These are phyloP conservation scores for Nesometra sesokonis DNA, from an alignment of 35 echinoderm and acorn worm genomes.

Conservation along the genomic window DNA sequence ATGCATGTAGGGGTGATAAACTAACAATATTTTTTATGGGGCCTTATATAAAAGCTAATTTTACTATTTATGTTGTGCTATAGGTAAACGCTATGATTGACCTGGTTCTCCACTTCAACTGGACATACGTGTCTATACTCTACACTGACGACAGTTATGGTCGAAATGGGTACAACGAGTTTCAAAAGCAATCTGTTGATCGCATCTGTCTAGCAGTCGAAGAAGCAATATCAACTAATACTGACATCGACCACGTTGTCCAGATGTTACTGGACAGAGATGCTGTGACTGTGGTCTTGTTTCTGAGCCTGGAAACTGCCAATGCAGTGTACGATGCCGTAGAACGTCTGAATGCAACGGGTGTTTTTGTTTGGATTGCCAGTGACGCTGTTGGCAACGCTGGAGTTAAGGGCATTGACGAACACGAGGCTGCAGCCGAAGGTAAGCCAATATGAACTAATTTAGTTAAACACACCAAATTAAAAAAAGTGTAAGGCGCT, in stretches of 20 bases:
- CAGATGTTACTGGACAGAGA: not conserved
- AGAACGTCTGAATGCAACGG: not conserved
- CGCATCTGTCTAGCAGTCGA: not conserved
- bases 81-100: constrained; percentile 51
- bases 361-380: not conserved
- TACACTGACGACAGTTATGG: constrained; percentile 89
- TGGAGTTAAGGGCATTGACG: not conserved
- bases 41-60: no score
- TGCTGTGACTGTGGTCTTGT: not conserved
- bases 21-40: no score
- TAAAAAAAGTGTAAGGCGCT: no score
- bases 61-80: not conserved
- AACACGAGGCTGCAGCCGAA: not conserved
- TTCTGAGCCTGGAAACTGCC: not conserved
- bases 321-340: constrained; percentile 3
- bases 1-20: no score
- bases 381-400: not conserved
- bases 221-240: not conserved
- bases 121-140: constrained; percentile 86
- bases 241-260: not conserved
- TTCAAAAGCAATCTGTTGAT: not conserved
- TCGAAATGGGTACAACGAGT: not conserved
- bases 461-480: no score
- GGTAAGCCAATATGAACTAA: no score
- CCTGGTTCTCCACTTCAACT: constrained; percentile 49